These are phyloP conservation scores for Entomobrya proxima DNA, from an alignment of 2,888 invertebrate genomes.

Conservation along the genomic window DNA sequence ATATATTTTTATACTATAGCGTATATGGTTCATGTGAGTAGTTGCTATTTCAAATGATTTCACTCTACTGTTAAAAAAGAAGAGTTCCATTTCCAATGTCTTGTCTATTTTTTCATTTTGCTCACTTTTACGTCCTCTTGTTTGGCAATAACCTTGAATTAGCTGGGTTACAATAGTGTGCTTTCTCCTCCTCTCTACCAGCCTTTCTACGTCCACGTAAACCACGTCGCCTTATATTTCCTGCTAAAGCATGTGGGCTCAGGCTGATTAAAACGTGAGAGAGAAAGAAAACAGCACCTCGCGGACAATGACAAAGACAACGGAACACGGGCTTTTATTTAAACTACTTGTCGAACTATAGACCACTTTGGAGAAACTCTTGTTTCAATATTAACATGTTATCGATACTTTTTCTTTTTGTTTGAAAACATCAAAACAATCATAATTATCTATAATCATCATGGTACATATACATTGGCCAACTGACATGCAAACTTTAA, in stretches of 20 bases:
- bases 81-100: too few relatives aligned
- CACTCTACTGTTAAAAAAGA: too few relatives aligned
- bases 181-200: not conserved
- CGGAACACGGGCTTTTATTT: not conserved
- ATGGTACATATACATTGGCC: too few relatives aligned
- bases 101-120: too few relatives aligned
- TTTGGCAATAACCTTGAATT: constrained; percentile 7
- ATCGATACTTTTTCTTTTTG: too few relatives aligned
- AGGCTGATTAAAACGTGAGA: not conserved
- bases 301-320: not conserved
- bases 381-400: too few relatives aligned
- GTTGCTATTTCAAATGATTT: too few relatives aligned
- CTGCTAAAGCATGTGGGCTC: not conserved
- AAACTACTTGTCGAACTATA: too few relatives aligned
- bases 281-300: not conserved
- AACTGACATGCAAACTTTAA: too few relatives aligned
- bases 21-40: not conserved
- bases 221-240: not conserved
- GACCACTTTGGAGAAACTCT: too few relatives aligned
- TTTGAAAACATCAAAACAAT: too few relatives aligned
- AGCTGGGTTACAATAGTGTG: not conserved
- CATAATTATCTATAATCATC: not conserved
- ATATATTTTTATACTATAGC: not conserved
- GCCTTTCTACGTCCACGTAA: not conserved
- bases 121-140: too few relatives aligned